Evolutionary conservation across 1,140 invertebrate species (phyloP).

Genomic region (Leptinotarsa undecemlineata): DNA sequence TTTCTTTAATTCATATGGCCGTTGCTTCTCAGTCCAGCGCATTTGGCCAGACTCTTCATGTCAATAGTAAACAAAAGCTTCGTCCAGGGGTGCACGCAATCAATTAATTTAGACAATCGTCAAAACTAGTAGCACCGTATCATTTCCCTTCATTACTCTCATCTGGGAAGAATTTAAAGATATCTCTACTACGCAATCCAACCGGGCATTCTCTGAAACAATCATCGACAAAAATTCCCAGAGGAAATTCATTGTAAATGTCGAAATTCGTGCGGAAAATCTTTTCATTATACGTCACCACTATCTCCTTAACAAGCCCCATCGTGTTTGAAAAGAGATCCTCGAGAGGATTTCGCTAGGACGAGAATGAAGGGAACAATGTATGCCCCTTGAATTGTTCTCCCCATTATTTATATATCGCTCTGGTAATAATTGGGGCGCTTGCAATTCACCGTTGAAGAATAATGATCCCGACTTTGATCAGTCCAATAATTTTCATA

Average conservation of each 20-base stretch:
- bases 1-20: too few species aligned
- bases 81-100: too few species aligned
- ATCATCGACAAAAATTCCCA: background rate
- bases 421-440: background rate
- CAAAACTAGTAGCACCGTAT: too few species aligned
- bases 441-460: background rate
- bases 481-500: too few species aligned
- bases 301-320: background rate
- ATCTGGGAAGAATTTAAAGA: too few species aligned
- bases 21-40: too few species aligned
- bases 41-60: too few species aligned
- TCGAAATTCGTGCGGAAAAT: slow-evolving; percentile 18
- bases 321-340: background rate
- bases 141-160: too few species aligned
- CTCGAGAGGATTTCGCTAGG: background rate
- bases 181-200: background rate
- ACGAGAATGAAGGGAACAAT: background rate
- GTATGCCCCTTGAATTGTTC: background rate
- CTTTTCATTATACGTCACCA: slow-evolving; percentile 16
- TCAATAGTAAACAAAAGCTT: too few species aligned
- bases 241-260: slow-evolving; percentile 15
- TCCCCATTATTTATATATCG: background rate
- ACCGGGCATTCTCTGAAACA: background rate
- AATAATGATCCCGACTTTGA: too few species aligned
- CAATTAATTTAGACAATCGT: too few species aligned